Evolutionary conservation across 2,113 vertebrate genomes (phyloP), one percentile per base, ranked within the genome.

Genomic region (Porphyrio hochstetteri): DNA sequence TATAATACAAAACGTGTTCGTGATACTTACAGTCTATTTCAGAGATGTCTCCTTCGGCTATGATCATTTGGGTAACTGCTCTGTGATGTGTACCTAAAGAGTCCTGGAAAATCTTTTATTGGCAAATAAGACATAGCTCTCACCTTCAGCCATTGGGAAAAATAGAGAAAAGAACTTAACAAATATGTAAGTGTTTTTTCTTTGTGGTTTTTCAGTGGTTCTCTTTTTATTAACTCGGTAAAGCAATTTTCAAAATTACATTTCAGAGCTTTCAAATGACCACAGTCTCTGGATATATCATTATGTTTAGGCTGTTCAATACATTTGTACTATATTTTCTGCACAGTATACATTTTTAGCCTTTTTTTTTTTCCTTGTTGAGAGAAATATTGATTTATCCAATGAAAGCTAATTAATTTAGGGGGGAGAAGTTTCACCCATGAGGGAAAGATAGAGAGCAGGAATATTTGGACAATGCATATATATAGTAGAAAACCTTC

Each of bases 191-290:
- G 48, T 48, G 48, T 4, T 48, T 48, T 48, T 21, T 68, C 17
- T 81, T 68, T 63, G 23, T 77, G 61, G 59, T 65, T 74, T 80
- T 82, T 48, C 20, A 57, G 17, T 61, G 33, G 12, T 65, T 87
- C 20, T 55, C 64, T 90, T 90, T 96, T 89, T 82, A 82, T 84
- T 68, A 93, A 63, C 82, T 86, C 6, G 2, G 44, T 71, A 84
- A 96, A 92, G 57, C 46, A 78, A 69, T 93, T 90, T 87, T 75
- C 80, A 79, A 74, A 91, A 91, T 91, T 75, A 72, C 46, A 56
- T 95, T 88, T 85, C 36, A 82, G 29, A 60, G 33, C 60, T 83
- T 94, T 90, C 67, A 94, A 93, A 92, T 82, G 55, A 46, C 48
- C 15, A 13, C 21, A 53, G 16, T 82, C 56, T 83, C 69, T 87